Conservation (phyloP, 2,113 vertebrate species). For the Podocnemis expansa region DNA sequence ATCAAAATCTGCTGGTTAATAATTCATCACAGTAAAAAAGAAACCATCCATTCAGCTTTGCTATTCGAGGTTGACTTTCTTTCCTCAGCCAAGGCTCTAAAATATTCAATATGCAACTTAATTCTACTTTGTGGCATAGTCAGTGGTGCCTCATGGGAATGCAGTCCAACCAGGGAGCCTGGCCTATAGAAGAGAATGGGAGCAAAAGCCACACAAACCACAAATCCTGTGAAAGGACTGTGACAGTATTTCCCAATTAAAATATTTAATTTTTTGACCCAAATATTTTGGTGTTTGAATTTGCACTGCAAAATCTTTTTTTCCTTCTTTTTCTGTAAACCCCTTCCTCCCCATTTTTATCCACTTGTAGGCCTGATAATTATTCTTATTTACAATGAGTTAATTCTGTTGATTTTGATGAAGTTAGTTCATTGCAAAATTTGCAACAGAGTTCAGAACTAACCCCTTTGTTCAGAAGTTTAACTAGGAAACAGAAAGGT, state of each 20-base stretch:
- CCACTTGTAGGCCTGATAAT: background rate
- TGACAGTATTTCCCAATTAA: background rate
- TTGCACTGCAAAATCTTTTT: background rate
- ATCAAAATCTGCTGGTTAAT: background rate
- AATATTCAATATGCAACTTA: background rate
- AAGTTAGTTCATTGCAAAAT: background rate
- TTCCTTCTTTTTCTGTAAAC: background rate
- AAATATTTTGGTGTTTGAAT: slow-evolving; percentile 23
- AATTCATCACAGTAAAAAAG: background rate
- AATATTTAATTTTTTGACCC: background rate
- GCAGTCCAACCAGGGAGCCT: slow-evolving; percentile 11
- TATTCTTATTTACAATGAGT: background rate
- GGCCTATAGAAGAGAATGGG: slow-evolving; percentile 1
- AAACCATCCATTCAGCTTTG: background rate
- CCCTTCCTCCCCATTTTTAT: background rate
- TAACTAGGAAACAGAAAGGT: background rate
- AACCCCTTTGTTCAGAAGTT: background rate
- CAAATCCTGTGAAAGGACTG: slow-evolving; percentile 1
- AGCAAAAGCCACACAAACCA: slow-evolving; percentile 47
- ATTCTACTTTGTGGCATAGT: background rate
- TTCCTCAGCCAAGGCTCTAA: background rate
- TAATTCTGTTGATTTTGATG: rapidly evolving
- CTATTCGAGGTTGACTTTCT: background rate
- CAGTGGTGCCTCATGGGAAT: slow-evolving; percentile 24
- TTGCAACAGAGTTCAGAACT: background rate